phyloP scores from a whole-genome alignment of 2,797 vertebrate species.

The Acrocephalus scirpaceus region DNA sequence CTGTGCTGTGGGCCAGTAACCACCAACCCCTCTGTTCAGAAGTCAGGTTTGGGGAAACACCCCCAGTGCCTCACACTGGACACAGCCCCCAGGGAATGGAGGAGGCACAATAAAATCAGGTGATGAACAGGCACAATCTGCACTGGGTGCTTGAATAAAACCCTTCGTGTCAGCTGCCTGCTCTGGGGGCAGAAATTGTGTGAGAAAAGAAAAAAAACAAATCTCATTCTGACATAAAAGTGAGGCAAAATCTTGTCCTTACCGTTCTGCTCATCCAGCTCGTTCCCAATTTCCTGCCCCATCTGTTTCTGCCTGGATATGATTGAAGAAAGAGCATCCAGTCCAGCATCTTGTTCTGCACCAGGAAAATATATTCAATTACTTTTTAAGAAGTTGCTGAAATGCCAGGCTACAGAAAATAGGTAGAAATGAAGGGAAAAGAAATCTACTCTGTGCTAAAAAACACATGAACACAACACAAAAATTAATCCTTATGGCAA shows the following conservation, averaged over 20 bases:
- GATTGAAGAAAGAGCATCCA: constrained; percentile 91
- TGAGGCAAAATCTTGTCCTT: constrained; percentile 48
- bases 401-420: neutral
- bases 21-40: neutral
- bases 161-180: neutral
- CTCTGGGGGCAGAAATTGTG: neutral
- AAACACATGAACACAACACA: neutral
- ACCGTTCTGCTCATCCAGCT: constrained; percentile 97
- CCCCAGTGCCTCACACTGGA: rapidly evolving
- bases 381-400: neutral
- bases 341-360: constrained; percentile 92
- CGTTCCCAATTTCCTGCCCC: constrained; percentile 96
- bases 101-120: neutral
- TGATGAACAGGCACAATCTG: neutral
- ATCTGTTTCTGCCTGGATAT: constrained; percentile 94
- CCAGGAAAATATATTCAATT: neutral
- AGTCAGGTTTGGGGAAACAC: neutral
- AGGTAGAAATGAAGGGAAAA: neutral
- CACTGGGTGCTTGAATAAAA: neutral
- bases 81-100: rapidly evolving
- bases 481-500: constrained; percentile 24
- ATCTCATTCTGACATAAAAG: neutral
- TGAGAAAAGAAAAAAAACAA: rapidly evolving
- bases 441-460: neutral
- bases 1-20: neutral